phyloP scores from a whole-genome alignment of 2,888 invertebrate species.

The Myopa tessellatipennis region DNA sequence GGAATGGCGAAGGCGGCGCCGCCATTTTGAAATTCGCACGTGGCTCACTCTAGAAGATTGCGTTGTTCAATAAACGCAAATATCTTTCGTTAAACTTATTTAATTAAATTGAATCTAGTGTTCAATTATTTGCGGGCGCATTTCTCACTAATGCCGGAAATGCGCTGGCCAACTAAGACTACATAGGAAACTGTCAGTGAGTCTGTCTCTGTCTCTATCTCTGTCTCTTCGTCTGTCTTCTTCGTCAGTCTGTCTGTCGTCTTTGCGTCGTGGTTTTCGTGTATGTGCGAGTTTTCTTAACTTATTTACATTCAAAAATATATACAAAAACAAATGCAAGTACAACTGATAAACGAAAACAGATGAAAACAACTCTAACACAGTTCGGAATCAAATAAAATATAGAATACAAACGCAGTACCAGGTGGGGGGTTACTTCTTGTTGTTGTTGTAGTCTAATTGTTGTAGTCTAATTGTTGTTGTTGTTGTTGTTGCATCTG shows the following conservation, averaged over 20 bases:
- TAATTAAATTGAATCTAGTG: not conserved
- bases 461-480: too few species aligned
- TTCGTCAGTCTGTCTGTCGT: too few species aligned
- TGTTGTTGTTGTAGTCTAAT: conserved; percentile 28
- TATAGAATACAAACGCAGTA: conserved; percentile 19
- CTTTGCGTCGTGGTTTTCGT: conserved; percentile 24
- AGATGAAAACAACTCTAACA: not conserved
- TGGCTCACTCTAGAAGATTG: conserved; percentile 29
- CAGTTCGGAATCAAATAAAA: not conserved
- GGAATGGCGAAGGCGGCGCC: not conserved
- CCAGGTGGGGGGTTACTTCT: conserved; percentile 28
- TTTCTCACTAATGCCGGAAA: conserved; percentile 4
- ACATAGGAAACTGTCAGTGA: conserved; percentile 36
- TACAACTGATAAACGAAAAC: not conserved
- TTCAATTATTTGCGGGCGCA: not conserved
- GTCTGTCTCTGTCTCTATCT: conserved; percentile 19
- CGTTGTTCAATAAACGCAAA: conserved; percentile 6
- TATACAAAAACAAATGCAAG: conserved; percentile 29
- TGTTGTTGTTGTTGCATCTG: conserved; percentile 42
- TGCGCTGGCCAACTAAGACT: conserved; percentile 20
- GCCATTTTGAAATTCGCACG: conserved; percentile 28
- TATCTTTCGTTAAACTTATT: conserved; percentile 7
- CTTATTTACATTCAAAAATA: conserved; percentile 25
- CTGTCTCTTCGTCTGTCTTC: conserved; percentile 8
- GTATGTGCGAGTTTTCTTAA: conserved; percentile 21